phyloP scores from a whole-genome alignment of 2,113 vertebrate genomes.

The Neoarius graeffei region DNA sequence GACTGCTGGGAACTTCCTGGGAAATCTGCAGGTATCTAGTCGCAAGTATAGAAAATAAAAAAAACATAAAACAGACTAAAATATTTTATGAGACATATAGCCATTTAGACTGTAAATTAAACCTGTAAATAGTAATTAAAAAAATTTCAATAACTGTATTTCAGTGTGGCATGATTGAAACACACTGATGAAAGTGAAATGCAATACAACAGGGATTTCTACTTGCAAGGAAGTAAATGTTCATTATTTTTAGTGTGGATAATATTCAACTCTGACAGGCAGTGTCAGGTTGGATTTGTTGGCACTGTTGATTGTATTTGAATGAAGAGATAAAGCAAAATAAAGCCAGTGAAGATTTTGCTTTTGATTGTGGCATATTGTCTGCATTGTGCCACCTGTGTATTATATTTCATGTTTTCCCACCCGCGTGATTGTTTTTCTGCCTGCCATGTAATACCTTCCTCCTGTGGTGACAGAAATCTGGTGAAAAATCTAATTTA shows the following conservation, averaged over 20 bases:
- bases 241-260: neutral
- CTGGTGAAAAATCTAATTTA: neutral
- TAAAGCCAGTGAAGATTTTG: neutral
- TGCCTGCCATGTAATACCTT: neutral
- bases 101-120: too few relatives aligned
- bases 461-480: neutral
- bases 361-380: neutral
- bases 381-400: neutral
- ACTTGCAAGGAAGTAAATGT: neutral
- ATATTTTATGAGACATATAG: neutral
- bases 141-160: neutral
- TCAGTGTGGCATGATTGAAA: neutral
- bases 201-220: neutral
- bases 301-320: neutral
- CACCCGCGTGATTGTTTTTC: neutral
- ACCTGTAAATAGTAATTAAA: neutral
- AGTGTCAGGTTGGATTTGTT: too few relatives aligned
- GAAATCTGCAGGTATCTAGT: constrained; percentile 84
- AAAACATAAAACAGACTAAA: neutral
- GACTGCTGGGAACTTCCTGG: constrained; percentile 94
- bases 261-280: neutral
- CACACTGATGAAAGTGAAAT: neutral
- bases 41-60: neutral
- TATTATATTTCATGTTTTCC: neutral
- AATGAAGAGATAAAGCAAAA: neutral